These are phyloP conservation scores for Calameuta filiformis DNA, from an alignment of 2,888 invertebrate species.

Conservation along the genomic window DNA sequence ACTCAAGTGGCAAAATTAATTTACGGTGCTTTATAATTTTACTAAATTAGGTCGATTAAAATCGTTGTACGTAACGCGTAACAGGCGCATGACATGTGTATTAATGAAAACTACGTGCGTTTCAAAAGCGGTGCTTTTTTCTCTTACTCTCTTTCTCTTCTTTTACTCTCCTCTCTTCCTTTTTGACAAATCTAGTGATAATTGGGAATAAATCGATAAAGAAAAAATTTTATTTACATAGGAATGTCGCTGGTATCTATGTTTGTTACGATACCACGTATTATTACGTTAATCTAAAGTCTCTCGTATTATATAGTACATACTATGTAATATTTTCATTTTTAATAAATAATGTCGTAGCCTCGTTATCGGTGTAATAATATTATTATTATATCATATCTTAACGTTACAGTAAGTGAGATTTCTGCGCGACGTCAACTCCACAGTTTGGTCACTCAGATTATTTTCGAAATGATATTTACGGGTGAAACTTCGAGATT, in stretches of 20 bases:
- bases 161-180: background rate
- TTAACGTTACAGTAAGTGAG: conserved; percentile 1
- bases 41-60: conserved; percentile 12
- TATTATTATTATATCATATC: conserved; percentile 1
- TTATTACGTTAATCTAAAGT: conserved; percentile 27
- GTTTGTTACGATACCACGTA: conserved; percentile 28
- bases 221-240: conserved; percentile 39
- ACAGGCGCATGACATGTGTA: conserved; percentile 27
- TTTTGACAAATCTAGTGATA: background rate
- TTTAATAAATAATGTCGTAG: conserved; percentile 6
- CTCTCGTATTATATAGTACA: conserved; percentile 25
- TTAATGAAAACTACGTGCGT: conserved; percentile 13
- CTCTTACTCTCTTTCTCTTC: background rate
- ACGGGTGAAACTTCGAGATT: background rate
- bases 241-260: conserved; percentile 32
- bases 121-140: background rate
- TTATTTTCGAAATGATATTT: background rate
- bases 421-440: background rate
- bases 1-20: background rate
- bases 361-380: background rate
- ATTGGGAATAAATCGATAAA: conserved; percentile 3
- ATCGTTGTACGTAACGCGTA: conserved; percentile 35
- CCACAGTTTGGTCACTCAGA: background rate
- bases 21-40: background rate
- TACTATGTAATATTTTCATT: conserved; percentile 8